A percentile compares a stretch with the other conserved stretches of the same genome.
Evolutionary conservation across 1,140 invertebrate species (phyloP).

Genomic region (Elymnias hypermnestra): DNA sequence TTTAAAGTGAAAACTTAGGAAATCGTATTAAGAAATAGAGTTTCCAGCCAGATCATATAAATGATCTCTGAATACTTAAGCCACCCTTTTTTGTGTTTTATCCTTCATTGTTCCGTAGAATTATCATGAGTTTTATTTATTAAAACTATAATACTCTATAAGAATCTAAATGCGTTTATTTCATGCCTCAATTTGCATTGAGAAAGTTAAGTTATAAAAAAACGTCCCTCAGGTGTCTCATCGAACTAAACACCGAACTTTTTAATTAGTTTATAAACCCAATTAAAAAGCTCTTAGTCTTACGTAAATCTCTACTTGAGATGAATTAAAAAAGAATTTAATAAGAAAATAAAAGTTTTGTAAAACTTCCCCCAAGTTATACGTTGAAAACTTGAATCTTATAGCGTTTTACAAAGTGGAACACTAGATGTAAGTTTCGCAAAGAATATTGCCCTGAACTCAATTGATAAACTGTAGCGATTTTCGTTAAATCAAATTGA

Average conservation of each 20-base stretch:
- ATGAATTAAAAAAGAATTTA: conserved; percentile 19
- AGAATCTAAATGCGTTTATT: too few relatives aligned
- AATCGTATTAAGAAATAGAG: too few relatives aligned
- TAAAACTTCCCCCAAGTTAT: conserved; percentile 1
- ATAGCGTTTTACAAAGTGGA: conserved; percentile 18
- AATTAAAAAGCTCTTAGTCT: conserved; percentile 16
- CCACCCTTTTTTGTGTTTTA: too few relatives aligned
- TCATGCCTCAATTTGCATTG: not conserved
- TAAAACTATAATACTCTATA: not conserved
- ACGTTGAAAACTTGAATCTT: conserved; percentile 14
- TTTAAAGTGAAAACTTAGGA: too few relatives aligned
- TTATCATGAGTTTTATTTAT: too few relatives aligned
- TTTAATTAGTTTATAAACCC: conserved; percentile 18
- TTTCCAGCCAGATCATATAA: too few relatives aligned
- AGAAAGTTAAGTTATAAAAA: not conserved
- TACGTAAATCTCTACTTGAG: conserved; percentile 7
- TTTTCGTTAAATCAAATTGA: not conserved
- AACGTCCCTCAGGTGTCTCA: not conserved
- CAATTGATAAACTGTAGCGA: conserved; percentile 1
- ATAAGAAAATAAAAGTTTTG: conserved; percentile 19
- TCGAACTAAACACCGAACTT: conserved; percentile 7
- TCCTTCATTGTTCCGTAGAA: too few relatives aligned
- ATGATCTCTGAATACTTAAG: too few relatives aligned
- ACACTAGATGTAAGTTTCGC: conserved; percentile 18
- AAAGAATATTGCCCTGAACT: conserved; percentile 1